Evolutionary conservation across 2,888 invertebrate genomes (phyloP).

Genomic region (Agriopis leucophaearia): DNA sequence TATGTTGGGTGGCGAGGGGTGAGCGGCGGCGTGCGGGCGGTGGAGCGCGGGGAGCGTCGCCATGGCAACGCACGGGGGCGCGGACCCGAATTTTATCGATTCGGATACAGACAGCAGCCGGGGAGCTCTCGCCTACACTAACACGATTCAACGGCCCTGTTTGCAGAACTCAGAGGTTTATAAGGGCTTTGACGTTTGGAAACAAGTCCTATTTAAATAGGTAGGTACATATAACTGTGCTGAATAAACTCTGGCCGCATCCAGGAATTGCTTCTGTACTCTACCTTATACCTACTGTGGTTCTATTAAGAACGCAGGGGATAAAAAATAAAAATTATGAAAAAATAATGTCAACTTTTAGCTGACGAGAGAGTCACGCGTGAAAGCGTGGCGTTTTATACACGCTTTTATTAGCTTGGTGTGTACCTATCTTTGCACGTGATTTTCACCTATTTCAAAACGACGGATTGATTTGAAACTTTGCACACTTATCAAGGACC

Average conservation of each 20-base stretch:
- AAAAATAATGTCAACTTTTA: too few relatives aligned
- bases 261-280: constrained; percentile 59
- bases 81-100: constrained; percentile 86
- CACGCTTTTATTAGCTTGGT: too few relatives aligned
- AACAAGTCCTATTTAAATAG: constrained; percentile 69
- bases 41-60: constrained; percentile 71
- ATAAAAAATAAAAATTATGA: too few relatives aligned
- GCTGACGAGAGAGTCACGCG: too few relatives aligned
- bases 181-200: constrained; percentile 79
- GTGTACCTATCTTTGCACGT: too few relatives aligned
- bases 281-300: too few relatives aligned
- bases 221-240: constrained; percentile 50
- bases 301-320: constrained; percentile 15
- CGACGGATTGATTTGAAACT: too few relatives aligned
- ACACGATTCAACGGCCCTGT: constrained; percentile 83
- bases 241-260: constrained; percentile 50
- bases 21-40: constrained; percentile 55
- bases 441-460: too few relatives aligned
- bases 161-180: constrained; percentile 82
- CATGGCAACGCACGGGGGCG: constrained; percentile 81
- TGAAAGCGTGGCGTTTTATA: too few relatives aligned
- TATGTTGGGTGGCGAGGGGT: constrained; percentile 68
- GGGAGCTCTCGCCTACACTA: constrained; percentile 79
- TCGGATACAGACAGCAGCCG: constrained; percentile 84
- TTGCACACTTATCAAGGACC: too few relatives aligned